Percentiles rank a stretch among this genome's conserved stretches.
These are phyloP conservation scores for Adelges cooleyi DNA, from an alignment of 1,140 invertebrate genomes.

Conservation along the genomic window DNA sequence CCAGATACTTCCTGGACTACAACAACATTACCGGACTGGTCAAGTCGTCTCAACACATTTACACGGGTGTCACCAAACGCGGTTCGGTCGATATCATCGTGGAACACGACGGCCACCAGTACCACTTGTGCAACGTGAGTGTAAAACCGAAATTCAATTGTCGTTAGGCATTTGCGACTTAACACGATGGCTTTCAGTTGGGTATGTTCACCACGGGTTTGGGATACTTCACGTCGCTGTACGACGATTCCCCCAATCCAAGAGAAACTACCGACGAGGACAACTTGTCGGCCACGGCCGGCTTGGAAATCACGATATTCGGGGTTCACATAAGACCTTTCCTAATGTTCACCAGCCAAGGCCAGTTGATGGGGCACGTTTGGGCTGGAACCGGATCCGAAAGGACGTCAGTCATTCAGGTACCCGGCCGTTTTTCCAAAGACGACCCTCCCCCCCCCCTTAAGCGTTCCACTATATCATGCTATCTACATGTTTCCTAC, in stretches of 20 bases:
- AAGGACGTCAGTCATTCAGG: conserved; percentile 68
- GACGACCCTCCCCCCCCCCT: background rate
- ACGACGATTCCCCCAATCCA: conserved; percentile 39
- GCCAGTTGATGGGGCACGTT: conserved; percentile 78
- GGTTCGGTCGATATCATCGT: conserved; percentile 61
- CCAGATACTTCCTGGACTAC: conserved; percentile 46
- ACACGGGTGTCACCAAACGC: conserved; percentile 58
- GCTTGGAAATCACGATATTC: conserved; percentile 69
- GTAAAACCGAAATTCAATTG: background rate
- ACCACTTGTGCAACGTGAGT: conserved; percentile 39
- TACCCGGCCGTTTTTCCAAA: conserved; percentile 38
- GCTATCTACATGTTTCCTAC: too few relatives aligned
- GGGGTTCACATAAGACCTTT: conserved; percentile 69
- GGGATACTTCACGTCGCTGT: conserved; percentile 41
- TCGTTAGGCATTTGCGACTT: too few relatives aligned
- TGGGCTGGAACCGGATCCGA: conserved; percentile 76
- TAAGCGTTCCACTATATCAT: background rate
- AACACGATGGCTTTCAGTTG: conserved; percentile 43
- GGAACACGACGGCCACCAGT: conserved; percentile 40
- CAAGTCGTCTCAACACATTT: conserved; percentile 62
- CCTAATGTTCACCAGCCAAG: conserved; percentile 71
- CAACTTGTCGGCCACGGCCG: conserved; percentile 53
- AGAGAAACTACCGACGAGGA: conserved; percentile 41
- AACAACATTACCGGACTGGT: conserved; percentile 55
- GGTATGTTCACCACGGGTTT: conserved; percentile 72